A percentile compares a stretch with the other conserved stretches of the same genome.
Conservation (phyloP, 2,888 invertebrate species). For the Steinernema scapterisci region DNA sequence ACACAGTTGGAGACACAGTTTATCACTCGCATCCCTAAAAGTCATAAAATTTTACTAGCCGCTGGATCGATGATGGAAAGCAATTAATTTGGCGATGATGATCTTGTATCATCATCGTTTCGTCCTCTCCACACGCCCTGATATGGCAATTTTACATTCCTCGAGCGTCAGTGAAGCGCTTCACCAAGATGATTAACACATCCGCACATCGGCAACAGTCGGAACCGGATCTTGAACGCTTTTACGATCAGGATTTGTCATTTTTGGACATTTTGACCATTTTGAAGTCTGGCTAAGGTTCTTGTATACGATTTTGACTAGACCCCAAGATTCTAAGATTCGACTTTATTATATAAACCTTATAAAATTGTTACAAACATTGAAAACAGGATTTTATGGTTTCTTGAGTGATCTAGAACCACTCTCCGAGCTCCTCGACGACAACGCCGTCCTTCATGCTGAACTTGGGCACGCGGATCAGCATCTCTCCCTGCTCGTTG, state of each 20-base stretch:
- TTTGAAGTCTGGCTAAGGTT: too few relatives aligned
- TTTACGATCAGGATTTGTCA: too few relatives aligned
- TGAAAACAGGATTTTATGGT: background rate
- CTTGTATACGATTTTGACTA: too few relatives aligned
- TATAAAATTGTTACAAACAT: background rate
- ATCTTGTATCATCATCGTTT: background rate
- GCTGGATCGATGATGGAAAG: background rate
- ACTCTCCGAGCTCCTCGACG: constrained; percentile 4
- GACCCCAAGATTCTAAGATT: too few relatives aligned
- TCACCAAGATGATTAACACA: too few relatives aligned
- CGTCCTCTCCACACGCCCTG: constrained; percentile 5
- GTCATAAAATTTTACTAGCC: constrained; percentile 30
- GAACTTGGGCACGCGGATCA: background rate
- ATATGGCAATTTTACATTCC: background rate
- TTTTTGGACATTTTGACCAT: too few relatives aligned
- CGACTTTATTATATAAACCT: too few relatives aligned
- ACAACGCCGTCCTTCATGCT: background rate
- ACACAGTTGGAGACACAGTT: background rate
- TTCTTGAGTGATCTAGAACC: background rate
- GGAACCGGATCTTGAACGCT: too few relatives aligned
- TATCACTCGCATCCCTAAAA: constrained; percentile 27
- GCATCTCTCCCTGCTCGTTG: background rate
- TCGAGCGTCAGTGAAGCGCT: too few relatives aligned
- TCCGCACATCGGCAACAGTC: too few relatives aligned
- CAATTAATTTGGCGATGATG: constrained; percentile 8